phyloP scores from a whole-genome alignment of 2,113 vertebrate genomes.

The Mobula hypostoma region DNA sequence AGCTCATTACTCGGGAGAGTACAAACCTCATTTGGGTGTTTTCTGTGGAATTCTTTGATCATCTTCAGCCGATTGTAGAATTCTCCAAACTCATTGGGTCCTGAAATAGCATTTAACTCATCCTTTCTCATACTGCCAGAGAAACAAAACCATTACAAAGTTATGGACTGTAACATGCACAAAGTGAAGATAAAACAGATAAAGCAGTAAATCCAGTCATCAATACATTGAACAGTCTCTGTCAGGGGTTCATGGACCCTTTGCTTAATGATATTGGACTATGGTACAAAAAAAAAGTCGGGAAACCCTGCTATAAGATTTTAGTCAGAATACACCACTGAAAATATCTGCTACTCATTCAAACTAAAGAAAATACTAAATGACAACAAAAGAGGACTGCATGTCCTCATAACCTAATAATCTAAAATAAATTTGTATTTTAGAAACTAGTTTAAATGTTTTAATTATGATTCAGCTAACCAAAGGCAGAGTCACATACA shows the following conservation, averaged over 20 bases:
- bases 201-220: background rate
- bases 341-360: background rate
- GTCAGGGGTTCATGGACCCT: no score
- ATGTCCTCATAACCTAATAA: no score
- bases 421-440: background rate
- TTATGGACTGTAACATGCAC: background rate
- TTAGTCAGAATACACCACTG: background rate
- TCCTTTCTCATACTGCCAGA: slow-evolving; percentile 75
- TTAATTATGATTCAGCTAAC: background rate
- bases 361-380: background rate
- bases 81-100: slow-evolving; percentile 93
- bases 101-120: slow-evolving; percentile 88
- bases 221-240: background rate
- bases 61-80: slow-evolving; percentile 95
- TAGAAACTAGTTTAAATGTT: background rate
- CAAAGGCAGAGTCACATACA: background rate
- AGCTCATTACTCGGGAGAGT: background rate
- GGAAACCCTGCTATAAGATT: background rate
- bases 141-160: background rate
- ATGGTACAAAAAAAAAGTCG: no score
- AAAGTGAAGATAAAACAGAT: background rate
- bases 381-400: no score
- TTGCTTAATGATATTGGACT: no score
- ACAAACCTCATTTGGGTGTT: slow-evolving; percentile 89
- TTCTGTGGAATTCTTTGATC: slow-evolving; percentile 95